Base-by-base conservation (phyloP, 2,797 vertebrate species). In the Ctenopoma kingsleyae region DNA sequence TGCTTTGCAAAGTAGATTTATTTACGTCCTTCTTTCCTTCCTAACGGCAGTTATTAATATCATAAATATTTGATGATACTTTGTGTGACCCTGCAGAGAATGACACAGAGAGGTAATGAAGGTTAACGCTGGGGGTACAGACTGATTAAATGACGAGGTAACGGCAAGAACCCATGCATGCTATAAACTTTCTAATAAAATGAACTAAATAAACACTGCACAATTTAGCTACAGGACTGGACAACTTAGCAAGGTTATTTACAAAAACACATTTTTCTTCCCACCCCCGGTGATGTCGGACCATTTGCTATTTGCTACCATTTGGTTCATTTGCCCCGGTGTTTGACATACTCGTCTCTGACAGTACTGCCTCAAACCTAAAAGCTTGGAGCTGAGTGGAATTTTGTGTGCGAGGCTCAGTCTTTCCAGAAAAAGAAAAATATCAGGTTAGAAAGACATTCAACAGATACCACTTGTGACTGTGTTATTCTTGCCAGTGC, bases 61-160 rank as follows among this genome's bases (percentile, higher is more conserved):
- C 89, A 92, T 92, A 91, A 92, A 93, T 92, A 93, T 92, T 92
- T 89, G 88, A 93, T 92, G 89, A 77, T 86, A 84, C 82, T 91
- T 90, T 89, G 85, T 58, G 27, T 93, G 91, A 93, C 91, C 90
- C 91, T 87, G 87, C 76, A 76, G 76, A 84, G 82, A 85, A 75
- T 68, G 87, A 86, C 83, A 84, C 57, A 64, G 57, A 71, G 81
- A 78, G 81, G 80, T 80, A 86, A 82, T 89, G 87, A 89, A 92
- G 91, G 88, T 91, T 87, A 91, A 78, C 71, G 80, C 83, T 66
- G 76, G 70, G 77, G 80, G 78, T 71, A 44, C 48, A 23, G 72
- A 4, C 85, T 87, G 87, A 91, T 90, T 90, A 89, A 91, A 90
- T 83, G 88, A 85, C 38, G 72, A 81, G 79, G 56, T 70, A 83